Base-by-base conservation (phyloP, 2,113 vertebrate species). In the Xyliphius kryptos region DNA sequence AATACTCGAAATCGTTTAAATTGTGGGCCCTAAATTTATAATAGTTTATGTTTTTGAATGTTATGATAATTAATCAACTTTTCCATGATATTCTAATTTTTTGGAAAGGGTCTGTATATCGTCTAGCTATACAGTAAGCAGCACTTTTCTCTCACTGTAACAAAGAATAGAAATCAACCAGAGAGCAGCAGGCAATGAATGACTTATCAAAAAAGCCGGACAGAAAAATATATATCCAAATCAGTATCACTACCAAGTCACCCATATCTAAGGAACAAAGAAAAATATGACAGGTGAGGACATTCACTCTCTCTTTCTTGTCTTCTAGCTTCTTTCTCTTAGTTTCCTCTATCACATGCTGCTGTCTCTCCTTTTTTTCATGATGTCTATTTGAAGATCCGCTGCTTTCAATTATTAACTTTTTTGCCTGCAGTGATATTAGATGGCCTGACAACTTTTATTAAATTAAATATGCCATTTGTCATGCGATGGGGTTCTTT, bases 331-430 rank as follows among this genome's bases (percentile, higher is more conserved):
- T 49, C 8, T 53, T 61, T 51, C 44, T 17, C 38, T 46, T 44
- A 16, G 6, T 52, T 37, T 70, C 40, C 53, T 48, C 16, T 46
- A 26, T 38, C 60, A 17, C 36, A 75, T 73, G 66, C 73, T 79
- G 70, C 70, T 56, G 75, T 70, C 75, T 67, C 76, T 66, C 74
- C 67, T 51, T 67, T 20, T 32, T 62, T 63, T 60, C 46, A n/a
- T n/a, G n/a, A 43, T 56, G 67, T 59, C 68, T 79, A 63, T 79
- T 61, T 68, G 64, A 80, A 71, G 62, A 80, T 76, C 80, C 68
- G 48, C n/a, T 68, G 64, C 76, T 73, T 83, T 74, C 75, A 86
- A 86, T 87, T 83, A 86, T 86, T 84, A 80, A 85, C 83, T 74
- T 63, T 43, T 43, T 58, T 70, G 67, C 63, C 78, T 70, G 65